Evolutionary conservation across 2,888 invertebrate species (phyloP), one percentile per base, ranked within the genome.

Genomic region (Lepidochrysops patricia): DNA sequence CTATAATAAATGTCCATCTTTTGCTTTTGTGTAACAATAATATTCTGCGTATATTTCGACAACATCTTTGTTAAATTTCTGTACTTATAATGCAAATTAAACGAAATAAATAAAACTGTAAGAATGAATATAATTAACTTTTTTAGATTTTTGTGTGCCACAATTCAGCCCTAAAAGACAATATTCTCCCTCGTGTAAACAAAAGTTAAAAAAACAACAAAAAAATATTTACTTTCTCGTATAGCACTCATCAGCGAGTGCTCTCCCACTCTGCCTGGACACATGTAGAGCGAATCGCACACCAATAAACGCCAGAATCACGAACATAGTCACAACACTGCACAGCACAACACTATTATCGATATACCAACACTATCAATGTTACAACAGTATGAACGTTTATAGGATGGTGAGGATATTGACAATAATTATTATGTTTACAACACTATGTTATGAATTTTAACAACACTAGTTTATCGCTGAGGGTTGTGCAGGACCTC

Each of bases 171-270:
- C 12, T 32, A 4, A 7, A 9, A 25, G 32, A 34, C n/a, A 50
- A 58, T 48, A 48, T 57, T 48, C 54, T 54, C 27, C 32, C 12
- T 2, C 54, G 29, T 57, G 57, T 57, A 48, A 13, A 52, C 26
- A 13, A 43, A 27, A 52, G 4, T 34, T 6, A 26, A 58, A 64
- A 35, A 61, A 60, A 59, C 60, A 54, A 52, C n/a, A 62, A 29
- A 62, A 60, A 63, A 57, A 68, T 66, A 74, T 72, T 75, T 84
- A 89, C 89, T 89, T 89, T 77, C 89, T 79, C 62, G 87, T 88
- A 72, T 89, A 89, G 72, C 89, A 89, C 76, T 89, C 89, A 68
- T 89, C 80, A 29, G 89, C 89, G 67, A 88, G 77, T 37, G 86
- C 84, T 37, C 84, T 72, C 34, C 78, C 82, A 68, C 83, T 88